A percentile compares a stretch with the other conserved stretches of the same genome.
Conservation (phyloP, 1,140 invertebrate genomes). For the Bombus sibiricus region DNA sequence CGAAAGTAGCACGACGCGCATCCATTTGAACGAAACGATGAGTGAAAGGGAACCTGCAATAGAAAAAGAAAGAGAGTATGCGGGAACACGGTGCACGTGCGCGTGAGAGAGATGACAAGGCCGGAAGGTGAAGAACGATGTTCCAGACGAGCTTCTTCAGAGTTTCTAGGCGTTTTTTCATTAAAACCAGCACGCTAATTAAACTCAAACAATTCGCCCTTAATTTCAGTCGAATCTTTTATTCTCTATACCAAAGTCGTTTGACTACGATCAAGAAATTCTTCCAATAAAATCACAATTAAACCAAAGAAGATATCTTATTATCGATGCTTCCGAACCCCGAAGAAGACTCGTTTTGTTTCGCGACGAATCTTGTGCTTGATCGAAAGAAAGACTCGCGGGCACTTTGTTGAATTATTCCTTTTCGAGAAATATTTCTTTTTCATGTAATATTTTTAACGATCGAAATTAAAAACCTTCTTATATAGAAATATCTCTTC, state of each 20-base stretch:
- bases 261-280: not conserved
- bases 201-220: not conserved
- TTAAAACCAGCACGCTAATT: conserved; percentile 28
- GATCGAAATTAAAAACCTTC: not conserved
- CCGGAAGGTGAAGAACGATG: conserved; percentile 48
- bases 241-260: not conserved
- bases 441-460: not conserved
- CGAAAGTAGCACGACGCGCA: not conserved
- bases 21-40: conserved; percentile 12
- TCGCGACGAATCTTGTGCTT: conserved; percentile 41
- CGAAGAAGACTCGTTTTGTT: conserved; percentile 47
- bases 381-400: conserved; percentile 35
- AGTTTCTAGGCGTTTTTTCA: conserved; percentile 13
- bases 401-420: not conserved
- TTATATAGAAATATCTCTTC: not conserved
- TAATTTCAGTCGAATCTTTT: not conserved
- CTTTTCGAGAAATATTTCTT: not conserved
- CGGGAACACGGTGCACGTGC: conserved; percentile 10
- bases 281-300: not conserved
- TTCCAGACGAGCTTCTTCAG: conserved; percentile 38
- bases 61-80: conserved; percentile 10
- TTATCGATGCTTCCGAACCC: conserved; percentile 7
- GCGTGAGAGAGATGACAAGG: conserved; percentile 26
- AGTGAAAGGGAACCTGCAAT: not conserved
- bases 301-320: conserved; percentile 20